These are phyloP conservation scores for Betta splendens DNA, from an alignment of 2,797 vertebrate species.

Conservation along the genomic window DNA sequence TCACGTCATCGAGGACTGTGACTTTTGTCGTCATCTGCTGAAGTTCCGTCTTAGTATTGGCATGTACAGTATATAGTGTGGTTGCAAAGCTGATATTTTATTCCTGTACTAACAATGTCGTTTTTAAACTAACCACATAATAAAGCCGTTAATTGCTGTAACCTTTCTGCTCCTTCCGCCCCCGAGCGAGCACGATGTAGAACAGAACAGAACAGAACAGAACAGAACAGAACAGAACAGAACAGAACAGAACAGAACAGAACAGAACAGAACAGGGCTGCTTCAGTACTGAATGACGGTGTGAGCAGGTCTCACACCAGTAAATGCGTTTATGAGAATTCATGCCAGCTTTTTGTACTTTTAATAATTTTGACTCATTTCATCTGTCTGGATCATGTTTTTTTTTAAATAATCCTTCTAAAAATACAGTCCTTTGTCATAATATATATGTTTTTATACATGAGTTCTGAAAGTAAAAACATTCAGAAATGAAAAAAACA, in stretches of 20 bases:
- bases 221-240: slow-evolving; percentile 56
- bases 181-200: slow-evolving; percentile 52
- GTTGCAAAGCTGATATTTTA: slow-evolving; percentile 60
- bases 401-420: slow-evolving; percentile 9
- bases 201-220: slow-evolving; percentile 55
- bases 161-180: slow-evolving; percentile 23
- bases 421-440: slow-evolving; percentile 14
- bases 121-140: slow-evolving; percentile 57
- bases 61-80: slow-evolving; percentile 73
- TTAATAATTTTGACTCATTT: slow-evolving; percentile 43
- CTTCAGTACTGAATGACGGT: slow-evolving; percentile 57
- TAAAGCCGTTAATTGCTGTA: slow-evolving; percentile 55
- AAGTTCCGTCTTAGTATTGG: slow-evolving; percentile 45
- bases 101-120: slow-evolving; percentile 63
- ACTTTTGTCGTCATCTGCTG: slow-evolving; percentile 44
- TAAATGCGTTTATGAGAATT: slow-evolving; percentile 38
- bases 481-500: slow-evolving; percentile 23
- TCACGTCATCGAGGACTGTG: slow-evolving; percentile 29
- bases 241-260: slow-evolving; percentile 55
- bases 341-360: slow-evolving; percentile 43
- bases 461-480: slow-evolving; percentile 31
- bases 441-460: background rate
- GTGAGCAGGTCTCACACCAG: slow-evolving; percentile 79
- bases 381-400: slow-evolving; percentile 22
- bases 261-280: slow-evolving; percentile 56